A percentile compares a stretch with the other conserved stretches of the same genome.
These are phyloP conservation scores for Gryllus bimaculatus DNA, from an alignment of 1,140 invertebrate genomes.

Conservation along the genomic window DNA sequence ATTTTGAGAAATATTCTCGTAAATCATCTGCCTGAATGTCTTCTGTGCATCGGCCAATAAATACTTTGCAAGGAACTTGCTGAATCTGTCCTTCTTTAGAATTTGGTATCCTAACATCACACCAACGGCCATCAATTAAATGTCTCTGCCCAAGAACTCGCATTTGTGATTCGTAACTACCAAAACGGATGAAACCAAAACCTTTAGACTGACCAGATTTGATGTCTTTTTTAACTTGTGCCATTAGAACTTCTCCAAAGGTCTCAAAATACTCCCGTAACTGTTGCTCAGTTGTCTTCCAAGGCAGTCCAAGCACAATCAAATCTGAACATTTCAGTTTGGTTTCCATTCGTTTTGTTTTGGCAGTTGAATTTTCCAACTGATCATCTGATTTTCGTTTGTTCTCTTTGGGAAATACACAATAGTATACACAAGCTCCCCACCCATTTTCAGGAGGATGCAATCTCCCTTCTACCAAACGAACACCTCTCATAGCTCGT, in stretches of 20 bases:
- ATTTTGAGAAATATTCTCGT: constrained; percentile 52
- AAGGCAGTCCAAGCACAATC: constrained; percentile 92
- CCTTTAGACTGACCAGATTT: constrained; percentile 93
- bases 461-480: constrained; percentile 75
- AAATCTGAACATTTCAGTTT: constrained; percentile 91
- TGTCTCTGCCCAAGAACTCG: constrained; percentile 79
- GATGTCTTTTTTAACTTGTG: constrained; percentile 88
- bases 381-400: constrained; percentile 93
- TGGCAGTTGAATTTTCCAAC: constrained; percentile 83
- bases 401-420: constrained; percentile 98
- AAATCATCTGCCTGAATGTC: constrained; percentile 44
- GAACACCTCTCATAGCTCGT: constrained; percentile 73
- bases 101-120: constrained; percentile 89
- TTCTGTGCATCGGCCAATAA: constrained; percentile 51
- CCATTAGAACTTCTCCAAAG: constrained; percentile 94
- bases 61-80: constrained; percentile 52
- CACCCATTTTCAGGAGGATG: constrained; percentile 84
- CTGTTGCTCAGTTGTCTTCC: constrained; percentile 94
- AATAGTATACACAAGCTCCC: constrained; percentile 81
- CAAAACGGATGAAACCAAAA: constrained; percentile 94
- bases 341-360: constrained; percentile 83
- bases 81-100: constrained; percentile 69
- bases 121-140: constrained; percentile 93
- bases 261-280: constrained; percentile 91
- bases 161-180: constrained; percentile 79